phyloP scores from a whole-genome alignment of 64 coral and sea anemone genomes.

The Pachyseris speciosa region DNA sequence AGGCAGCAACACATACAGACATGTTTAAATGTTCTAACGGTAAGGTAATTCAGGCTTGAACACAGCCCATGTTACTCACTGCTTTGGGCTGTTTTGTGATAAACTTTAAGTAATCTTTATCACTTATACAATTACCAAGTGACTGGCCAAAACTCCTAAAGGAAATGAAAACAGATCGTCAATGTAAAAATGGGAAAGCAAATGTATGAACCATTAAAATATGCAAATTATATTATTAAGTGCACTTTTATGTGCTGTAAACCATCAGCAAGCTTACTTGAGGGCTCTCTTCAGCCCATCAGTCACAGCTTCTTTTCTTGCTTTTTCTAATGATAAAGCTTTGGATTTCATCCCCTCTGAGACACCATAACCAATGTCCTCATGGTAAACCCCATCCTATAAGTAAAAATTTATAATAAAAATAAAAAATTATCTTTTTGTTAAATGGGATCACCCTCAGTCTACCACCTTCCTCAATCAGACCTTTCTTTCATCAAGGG shows the following conservation, averaged over 20 bases:
- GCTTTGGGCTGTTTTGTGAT: conserved; percentile 85
- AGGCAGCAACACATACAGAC: too few relatives aligned
- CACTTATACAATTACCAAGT: conserved; percentile 87
- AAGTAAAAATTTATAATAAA: neutral
- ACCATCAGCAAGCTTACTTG: conserved; percentile 59
- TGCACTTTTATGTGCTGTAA: too few relatives aligned
- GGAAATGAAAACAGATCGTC: neutral
- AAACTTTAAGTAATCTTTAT: conserved; percentile 89
- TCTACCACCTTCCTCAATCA: too few relatives aligned
- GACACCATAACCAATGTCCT: conserved; percentile 95
- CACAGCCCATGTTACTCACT: conserved; percentile 21
- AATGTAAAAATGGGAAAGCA: neutral
- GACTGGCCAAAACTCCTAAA: conserved; percentile 93
- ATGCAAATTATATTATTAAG: too few relatives aligned
- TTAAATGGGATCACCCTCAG: too few relatives aligned
- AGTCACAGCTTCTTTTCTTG: conserved; percentile 97
- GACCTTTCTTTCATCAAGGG: too few relatives aligned
- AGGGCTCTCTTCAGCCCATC: conserved; percentile 94
- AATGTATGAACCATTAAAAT: neutral
- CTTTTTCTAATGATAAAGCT: conserved; percentile 89
- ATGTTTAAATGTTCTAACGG: too few relatives aligned
- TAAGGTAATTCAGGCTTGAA: neutral
- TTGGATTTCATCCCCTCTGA: conserved; percentile 94
- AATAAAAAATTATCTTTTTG: too few relatives aligned
- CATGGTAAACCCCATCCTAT: conserved; percentile 94